Evolutionary conservation across 1,140 invertebrate genomes (phyloP).

Genomic region (Drosophila melanogaster): DNA sequence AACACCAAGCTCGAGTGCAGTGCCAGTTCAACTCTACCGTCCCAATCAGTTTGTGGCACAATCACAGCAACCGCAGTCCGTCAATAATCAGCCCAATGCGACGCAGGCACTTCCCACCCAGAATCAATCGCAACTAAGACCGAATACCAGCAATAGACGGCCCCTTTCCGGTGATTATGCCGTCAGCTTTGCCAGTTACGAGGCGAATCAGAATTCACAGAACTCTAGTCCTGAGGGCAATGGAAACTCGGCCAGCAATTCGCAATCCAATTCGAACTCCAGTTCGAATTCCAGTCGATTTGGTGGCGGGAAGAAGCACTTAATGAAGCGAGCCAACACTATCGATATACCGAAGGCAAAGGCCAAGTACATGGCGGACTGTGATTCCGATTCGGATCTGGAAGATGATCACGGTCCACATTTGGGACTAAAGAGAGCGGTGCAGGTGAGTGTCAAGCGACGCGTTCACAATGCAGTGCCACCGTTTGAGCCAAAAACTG

Average conservation of each 20-base stretch:
- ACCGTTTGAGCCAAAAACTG: slow-evolving; percentile 91
- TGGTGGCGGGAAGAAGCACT: slow-evolving; percentile 88
- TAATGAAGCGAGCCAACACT: slow-evolving; percentile 94
- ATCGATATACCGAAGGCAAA: slow-evolving; percentile 92
- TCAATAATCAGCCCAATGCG: background rate
- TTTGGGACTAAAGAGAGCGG: slow-evolving; percentile 86
- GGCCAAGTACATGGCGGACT: slow-evolving; percentile 61
- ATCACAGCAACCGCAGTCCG: slow-evolving; percentile 12
- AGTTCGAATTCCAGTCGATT: slow-evolving; percentile 85
- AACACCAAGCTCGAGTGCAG: slow-evolving; percentile 70
- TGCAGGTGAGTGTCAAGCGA: slow-evolving; percentile 86
- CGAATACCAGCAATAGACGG: slow-evolving; percentile 32
- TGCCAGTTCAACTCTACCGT: slow-evolving; percentile 78
- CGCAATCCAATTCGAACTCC: slow-evolving; percentile 24
- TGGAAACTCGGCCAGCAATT: slow-evolving; percentile 15
- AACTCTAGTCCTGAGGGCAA: slow-evolving; percentile 27
- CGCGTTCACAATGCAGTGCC: slow-evolving; percentile 85
- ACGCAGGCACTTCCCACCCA: background rate
- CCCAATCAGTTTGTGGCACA: slow-evolving; percentile 72
- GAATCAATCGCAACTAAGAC: slow-evolving; percentile 34
- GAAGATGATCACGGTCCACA: slow-evolving; percentile 74
- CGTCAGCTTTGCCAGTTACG: slow-evolving; percentile 66
- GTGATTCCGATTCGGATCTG: slow-evolving; percentile 77
- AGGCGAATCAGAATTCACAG: slow-evolving; percentile 16
- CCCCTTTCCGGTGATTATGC: slow-evolving; percentile 76